Evolutionary conservation across 1,140 invertebrate species (phyloP).

Genomic region (Catajapyx aquilonaris): DNA sequence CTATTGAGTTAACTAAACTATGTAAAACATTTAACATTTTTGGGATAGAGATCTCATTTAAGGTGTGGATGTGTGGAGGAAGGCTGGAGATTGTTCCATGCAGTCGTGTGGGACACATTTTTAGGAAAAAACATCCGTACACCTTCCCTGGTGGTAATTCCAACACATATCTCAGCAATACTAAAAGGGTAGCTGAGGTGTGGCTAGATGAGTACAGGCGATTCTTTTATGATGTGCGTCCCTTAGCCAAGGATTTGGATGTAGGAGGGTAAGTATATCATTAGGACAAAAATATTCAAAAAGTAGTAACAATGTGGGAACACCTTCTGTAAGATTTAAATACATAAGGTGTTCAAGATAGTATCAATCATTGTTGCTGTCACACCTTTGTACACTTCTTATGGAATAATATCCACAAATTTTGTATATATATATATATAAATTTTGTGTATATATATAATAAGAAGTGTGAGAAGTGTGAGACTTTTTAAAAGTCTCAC

Average conservation of each 20-base stretch:
- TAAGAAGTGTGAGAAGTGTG: too few species aligned
- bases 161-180: conserved; percentile 18
- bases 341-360: too few species aligned
- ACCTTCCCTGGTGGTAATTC: conserved; percentile 24
- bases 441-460: too few species aligned
- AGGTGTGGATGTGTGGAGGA: conserved; percentile 32
- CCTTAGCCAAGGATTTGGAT: conserved; percentile 7
- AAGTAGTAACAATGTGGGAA: too few species aligned
- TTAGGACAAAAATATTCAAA: too few species aligned
- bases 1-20: too few species aligned
- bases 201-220: conserved; percentile 23
- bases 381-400: background rate
- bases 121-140: conserved; percentile 28
- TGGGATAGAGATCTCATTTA: conserved; percentile 14
- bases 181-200: conserved; percentile 21
- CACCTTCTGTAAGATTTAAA: too few species aligned
- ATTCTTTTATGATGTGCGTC: conserved; percentile 18
- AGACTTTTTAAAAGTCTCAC: too few species aligned
- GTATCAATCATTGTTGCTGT: too few species aligned
- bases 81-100: conserved; percentile 28
- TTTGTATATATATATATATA: background rate
- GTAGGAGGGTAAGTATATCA: conserved; percentile 6
- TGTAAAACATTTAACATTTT: too few species aligned
- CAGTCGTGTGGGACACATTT: conserved; percentile 28
- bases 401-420: background rate